Evolutionary conservation across 2,888 invertebrate genomes (phyloP).

Genomic region (Napeogenes sylphis): DNA sequence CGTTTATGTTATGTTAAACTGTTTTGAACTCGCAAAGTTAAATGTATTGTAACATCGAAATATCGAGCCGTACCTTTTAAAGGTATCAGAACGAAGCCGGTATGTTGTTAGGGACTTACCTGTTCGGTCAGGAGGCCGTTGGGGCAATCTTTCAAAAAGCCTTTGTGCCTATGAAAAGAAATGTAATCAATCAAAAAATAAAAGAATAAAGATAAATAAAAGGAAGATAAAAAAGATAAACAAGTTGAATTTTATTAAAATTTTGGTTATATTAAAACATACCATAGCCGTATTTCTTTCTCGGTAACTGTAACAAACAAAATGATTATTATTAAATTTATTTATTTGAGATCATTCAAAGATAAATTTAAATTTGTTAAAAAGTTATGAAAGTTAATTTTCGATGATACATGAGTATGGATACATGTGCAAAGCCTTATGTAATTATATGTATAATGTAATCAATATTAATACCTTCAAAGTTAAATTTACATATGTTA

Average conservation of each 20-base stretch:
- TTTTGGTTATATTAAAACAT: conserved; percentile 52
- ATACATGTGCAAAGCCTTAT: too few relatives aligned
- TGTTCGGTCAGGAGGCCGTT: conserved; percentile 96
- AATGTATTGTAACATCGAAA: too few relatives aligned
- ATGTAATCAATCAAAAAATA: background rate
- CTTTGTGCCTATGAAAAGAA: conserved; percentile 87
- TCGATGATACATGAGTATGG: too few relatives aligned
- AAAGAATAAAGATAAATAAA: background rate
- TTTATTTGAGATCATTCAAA: background rate
- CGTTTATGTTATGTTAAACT: too few relatives aligned
- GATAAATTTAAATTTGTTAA: background rate
- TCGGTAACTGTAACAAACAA: conserved; percentile 87
- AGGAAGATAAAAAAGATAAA: too few relatives aligned
- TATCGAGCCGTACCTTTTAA: too few relatives aligned
- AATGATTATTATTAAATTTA: conserved; percentile 13
- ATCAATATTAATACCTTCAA: too few relatives aligned
- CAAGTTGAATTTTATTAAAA: too few relatives aligned
- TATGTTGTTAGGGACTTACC: conserved; percentile 65
- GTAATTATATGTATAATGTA: too few relatives aligned
- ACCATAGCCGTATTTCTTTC: conserved; percentile 93
- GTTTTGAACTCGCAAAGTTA: too few relatives aligned
- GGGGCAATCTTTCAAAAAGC: conserved; percentile 97
- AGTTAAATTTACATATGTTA: too few relatives aligned
- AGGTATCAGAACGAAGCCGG: too few relatives aligned
- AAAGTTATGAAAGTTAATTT: background rate